Evolutionary conservation across 2,888 invertebrate species (phyloP).

Genomic region (Cephus sareptanus): DNA sequence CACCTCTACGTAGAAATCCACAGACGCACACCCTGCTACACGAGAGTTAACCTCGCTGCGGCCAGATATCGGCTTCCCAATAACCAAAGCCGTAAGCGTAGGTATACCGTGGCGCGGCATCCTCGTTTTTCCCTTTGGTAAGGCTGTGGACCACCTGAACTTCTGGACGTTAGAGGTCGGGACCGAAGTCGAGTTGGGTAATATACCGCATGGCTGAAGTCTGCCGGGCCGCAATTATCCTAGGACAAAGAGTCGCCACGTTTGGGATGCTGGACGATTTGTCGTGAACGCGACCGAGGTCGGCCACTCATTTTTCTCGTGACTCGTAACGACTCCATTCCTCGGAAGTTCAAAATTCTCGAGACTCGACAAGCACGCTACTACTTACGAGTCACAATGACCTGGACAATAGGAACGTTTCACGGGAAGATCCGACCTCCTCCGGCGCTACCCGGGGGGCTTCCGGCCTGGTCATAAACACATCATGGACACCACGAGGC

Average conservation of each 20-base stretch:
- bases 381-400: slow-evolving; percentile 56
- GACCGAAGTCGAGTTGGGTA: background rate
- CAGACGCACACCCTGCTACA: background rate
- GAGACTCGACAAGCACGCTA: slow-evolving; percentile 35
- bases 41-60: slow-evolving; percentile 48
- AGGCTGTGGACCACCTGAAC: background rate
- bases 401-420: slow-evolving; percentile 52
- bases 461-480: slow-evolving; percentile 53
- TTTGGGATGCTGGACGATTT: slow-evolving; percentile 2
- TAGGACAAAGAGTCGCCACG: background rate
- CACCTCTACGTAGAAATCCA: background rate
- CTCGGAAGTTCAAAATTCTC: slow-evolving; percentile 34
- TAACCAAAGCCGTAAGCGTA: slow-evolving; percentile 48
- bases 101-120: background rate
- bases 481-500: slow-evolving; percentile 41
- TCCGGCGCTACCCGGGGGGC: slow-evolving; percentile 47
- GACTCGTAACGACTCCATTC: slow-evolving; percentile 14
- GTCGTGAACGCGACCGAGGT: background rate
- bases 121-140: background rate
- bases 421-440: slow-evolving; percentile 51
- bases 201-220: background rate
- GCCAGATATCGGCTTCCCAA: slow-evolving; percentile 66
- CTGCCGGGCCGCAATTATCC: background rate
- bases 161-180: background rate
- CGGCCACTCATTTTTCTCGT: slow-evolving; percentile 24